Conservation (phyloP, 2,888 invertebrate genomes). For the Trichopoda pennipes region DNA sequence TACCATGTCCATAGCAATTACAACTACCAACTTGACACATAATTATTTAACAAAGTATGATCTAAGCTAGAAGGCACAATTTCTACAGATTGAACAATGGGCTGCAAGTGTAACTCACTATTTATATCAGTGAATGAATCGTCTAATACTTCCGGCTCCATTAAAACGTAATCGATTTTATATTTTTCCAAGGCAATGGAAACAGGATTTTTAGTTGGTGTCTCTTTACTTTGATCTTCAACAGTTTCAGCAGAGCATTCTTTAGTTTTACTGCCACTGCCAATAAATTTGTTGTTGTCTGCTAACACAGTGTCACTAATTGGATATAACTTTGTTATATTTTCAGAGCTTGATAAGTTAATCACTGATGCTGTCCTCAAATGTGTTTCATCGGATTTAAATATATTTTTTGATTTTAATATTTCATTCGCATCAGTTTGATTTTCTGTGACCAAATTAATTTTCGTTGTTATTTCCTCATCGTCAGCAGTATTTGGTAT, state of each 20-base stretch:
- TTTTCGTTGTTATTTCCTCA: background rate
- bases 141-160: slow-evolving; percentile 70
- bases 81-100: slow-evolving; percentile 77
- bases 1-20: background rate
- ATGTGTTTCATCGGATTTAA: background rate
- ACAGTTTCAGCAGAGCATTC: background rate
- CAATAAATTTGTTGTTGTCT: background rate
- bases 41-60: slow-evolving; percentile 75
- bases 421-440: background rate
- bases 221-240: slow-evolving; percentile 60
- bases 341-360: background rate
- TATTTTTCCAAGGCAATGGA: slow-evolving; percentile 71
- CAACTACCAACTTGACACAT: slow-evolving; percentile 72
- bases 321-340: slow-evolving; percentile 55
- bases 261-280: background rate
- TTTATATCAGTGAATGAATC: slow-evolving; percentile 76
- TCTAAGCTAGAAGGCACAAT: slow-evolving; percentile 76
- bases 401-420: too few species aligned
- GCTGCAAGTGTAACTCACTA: slow-evolving; percentile 76
- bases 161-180: slow-evolving; percentile 75
- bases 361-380: background rate
- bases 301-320: slow-evolving; percentile 64
- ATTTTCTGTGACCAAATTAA: background rate
- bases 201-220: slow-evolving; percentile 71
- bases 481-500: slow-evolving; percentile 29